phyloP scores from a whole-genome alignment of 92 coral and sea anemone species.

The Chrysogorgia sp. region DNA sequence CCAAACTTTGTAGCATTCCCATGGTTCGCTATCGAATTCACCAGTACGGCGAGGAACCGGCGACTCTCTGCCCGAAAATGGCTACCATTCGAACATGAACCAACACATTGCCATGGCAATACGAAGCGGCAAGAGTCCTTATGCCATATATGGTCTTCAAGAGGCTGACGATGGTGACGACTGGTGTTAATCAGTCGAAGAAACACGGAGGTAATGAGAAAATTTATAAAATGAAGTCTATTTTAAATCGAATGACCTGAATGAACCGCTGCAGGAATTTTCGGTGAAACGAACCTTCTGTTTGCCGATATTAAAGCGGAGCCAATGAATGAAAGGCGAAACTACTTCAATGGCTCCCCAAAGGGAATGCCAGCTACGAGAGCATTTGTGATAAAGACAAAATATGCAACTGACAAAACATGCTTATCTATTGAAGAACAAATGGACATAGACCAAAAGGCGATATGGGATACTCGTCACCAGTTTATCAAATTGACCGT shows the following conservation, averaged over 20 bases:
- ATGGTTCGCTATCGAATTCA: conserved; percentile 15
- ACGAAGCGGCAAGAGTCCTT: conserved; percentile 98
- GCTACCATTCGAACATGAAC: conserved; percentile 97
- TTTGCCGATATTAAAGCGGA: not conserved
- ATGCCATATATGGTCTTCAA: conserved; percentile 97
- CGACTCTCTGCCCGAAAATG: conserved; percentile 88
- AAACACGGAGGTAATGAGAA: not conserved
- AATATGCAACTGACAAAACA: not conserved
- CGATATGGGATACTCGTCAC: not conserved
- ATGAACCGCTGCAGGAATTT: not conserved
- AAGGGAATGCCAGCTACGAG: not conserved
- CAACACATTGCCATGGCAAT: conserved; percentile 99
- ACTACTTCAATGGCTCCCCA: not conserved
- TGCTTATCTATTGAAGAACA: not conserved
- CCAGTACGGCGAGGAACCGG: conserved; percentile 59
- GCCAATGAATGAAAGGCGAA: not conserved
- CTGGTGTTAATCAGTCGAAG: conserved; percentile 76
- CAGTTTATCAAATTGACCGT: too few species aligned
- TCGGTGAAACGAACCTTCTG: not conserved
- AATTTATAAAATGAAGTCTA: not conserved
- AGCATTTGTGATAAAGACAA: conserved; percentile 15
- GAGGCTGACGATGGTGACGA: conserved; percentile 93
- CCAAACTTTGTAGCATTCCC: conserved; percentile 29
- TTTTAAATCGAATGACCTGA: not conserved
- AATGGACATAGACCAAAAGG: not conserved